phyloP scores from a whole-genome alignment of 2,113 vertebrate genomes.

The Plestiodon gilberti region DNA sequence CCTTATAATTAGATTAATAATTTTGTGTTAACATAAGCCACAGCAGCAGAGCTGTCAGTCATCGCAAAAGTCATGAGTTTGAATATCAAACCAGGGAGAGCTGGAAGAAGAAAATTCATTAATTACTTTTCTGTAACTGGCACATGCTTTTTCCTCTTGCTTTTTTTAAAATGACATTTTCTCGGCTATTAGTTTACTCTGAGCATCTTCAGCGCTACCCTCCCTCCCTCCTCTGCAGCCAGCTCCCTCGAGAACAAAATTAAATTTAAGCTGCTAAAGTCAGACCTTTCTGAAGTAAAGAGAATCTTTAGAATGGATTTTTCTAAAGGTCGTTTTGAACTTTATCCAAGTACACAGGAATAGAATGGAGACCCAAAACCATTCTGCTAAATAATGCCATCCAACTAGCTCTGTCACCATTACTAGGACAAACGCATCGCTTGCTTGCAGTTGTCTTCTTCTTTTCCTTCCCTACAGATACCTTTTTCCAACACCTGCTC shows the following conservation, averaged over 20 bases:
- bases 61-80: conserved; percentile 37
- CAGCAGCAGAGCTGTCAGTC: conserved; percentile 25
- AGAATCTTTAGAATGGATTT: conserved; percentile 77
- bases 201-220: conserved; percentile 21
- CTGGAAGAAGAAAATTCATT: conserved; percentile 48
- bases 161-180: conserved; percentile 68
- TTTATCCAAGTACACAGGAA: conserved; percentile 61
- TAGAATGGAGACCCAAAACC: conserved; percentile 23
- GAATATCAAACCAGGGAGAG: conserved; percentile 55
- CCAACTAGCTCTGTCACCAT: conserved; percentile 67
- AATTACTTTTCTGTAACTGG: conserved; percentile 47
- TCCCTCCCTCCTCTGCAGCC: conserved; percentile 20
- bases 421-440: conserved; percentile 60
- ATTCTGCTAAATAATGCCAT: conserved; percentile 70
- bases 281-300: conserved; percentile 67
- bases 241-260: conserved; percentile 67
- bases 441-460: conserved; percentile 41
- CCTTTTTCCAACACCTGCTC: conserved; percentile 16
- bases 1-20: conserved; percentile 43
- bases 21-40: conserved; percentile 45
- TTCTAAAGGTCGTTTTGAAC: conserved; percentile 76
- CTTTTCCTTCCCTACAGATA: conserved; percentile 19
- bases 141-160: conserved; percentile 49
- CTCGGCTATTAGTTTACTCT: conserved; percentile 58
- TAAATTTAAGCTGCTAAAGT: conserved; percentile 72